Percentiles rank a stretch among this genome's conserved stretches.
Evolutionary conservation across 1,140 invertebrate genomes (phyloP).

Genomic region (Babylonia areolata): DNA sequence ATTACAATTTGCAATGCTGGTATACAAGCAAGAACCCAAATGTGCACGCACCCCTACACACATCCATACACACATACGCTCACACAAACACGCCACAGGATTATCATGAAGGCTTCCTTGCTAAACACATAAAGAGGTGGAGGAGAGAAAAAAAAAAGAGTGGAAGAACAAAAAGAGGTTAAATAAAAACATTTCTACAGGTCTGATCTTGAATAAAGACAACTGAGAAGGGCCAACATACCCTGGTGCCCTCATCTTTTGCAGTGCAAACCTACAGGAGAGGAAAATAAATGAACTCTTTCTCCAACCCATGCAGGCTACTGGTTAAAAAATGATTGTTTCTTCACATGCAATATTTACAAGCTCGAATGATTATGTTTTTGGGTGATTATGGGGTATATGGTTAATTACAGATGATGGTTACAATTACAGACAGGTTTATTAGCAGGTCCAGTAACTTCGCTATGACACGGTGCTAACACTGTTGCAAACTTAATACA

Average conservation of each 20-base stretch:
- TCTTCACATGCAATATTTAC: neutral
- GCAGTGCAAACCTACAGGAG: constrained; percentile 26
- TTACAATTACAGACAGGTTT: too few species aligned
- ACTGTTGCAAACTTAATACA: too few species aligned
- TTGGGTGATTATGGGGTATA: too few species aligned
- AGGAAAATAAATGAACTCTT: constrained; percentile 13
- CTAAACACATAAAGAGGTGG: neutral
- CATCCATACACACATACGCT: neutral
- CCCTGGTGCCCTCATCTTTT: constrained; percentile 25
- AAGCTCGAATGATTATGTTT: neutral
- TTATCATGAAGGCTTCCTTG: neutral
- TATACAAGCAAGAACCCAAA: too few species aligned
- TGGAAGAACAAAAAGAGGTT: neutral
- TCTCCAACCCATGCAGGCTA: neutral
- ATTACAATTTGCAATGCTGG: too few species aligned
- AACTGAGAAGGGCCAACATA: constrained; percentile 6
- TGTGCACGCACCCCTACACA: too few species aligned
- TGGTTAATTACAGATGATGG: too few species aligned
- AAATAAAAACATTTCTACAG: neutral
- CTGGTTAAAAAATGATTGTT: neutral
- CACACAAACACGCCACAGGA: neutral
- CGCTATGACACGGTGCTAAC: too few species aligned
- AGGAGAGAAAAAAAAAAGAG: neutral
- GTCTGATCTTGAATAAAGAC: neutral
- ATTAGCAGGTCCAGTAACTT: too few species aligned